Base-by-base conservation (phyloP, 2,113 vertebrate genomes). In the Periophthalmodon schlosseri region DNA sequence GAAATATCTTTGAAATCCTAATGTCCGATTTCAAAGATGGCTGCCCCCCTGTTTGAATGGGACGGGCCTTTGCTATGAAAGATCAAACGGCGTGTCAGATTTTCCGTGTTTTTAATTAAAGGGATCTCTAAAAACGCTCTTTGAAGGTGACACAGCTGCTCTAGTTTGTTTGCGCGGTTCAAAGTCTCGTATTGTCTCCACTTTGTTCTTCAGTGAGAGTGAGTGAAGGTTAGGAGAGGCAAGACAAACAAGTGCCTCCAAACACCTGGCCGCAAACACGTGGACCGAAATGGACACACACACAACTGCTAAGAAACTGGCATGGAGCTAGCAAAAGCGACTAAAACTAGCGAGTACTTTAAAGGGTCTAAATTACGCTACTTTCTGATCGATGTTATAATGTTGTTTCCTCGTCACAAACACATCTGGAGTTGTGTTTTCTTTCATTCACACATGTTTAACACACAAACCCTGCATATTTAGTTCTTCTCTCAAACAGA, bases 171-270 rank as follows among this genome's bases (percentile, higher is more conserved):
- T 88, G 21, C 58, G 79, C 68, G 70, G 75, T 89, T 91, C 87
- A 89, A 93, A 90, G 90, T 93, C 87, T 87, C 80, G 24, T 82
- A 84, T 72, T 77, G 77, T 84, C 83, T 88, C 79, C 46, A 75
- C 88, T 91, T 91, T 91, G 89, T 92, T 92, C 85, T 89, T 86
- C 88, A 81, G 79, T 86, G 75, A 28, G 23, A 11, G 65, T 70
- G 74, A 52, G 16, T n/a, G 66, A 64, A 50, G 66, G 33, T 39
- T 52, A 63, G 92, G 90, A 88, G 79, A 69, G 77, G 86, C 90
- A 83, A 93, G 89, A 93, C 89, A 92, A 94, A 93, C 90, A 88
- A 83, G 89, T 89, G 92, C 91, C 91, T 94, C 91, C 83, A 90
- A 93, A 93, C 94, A 94, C 93, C 93, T 94, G 93, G 92, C 90